phyloP scores from a whole-genome alignment of 2,888 invertebrate genomes.

The Apamea epomidion region DNA sequence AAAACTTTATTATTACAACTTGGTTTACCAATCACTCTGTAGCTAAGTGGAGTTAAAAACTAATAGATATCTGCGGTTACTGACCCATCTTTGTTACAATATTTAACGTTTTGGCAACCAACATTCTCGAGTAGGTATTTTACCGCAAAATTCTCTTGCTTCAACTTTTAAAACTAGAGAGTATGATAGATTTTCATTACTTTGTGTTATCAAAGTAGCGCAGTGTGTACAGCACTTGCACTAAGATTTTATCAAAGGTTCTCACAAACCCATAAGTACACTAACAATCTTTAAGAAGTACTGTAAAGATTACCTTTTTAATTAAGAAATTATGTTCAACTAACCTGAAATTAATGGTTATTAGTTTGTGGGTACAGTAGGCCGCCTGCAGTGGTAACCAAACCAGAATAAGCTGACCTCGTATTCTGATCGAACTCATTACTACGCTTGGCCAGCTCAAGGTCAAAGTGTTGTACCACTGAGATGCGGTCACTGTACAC shows the following conservation, averaged over 20 bases:
- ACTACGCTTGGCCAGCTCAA: not conserved
- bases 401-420: not conserved
- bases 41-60: slow-evolving; percentile 6
- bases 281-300: not conserved
- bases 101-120: not conserved
- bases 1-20: slow-evolving; percentile 30
- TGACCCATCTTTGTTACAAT: not conserved
- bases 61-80: not conserved
- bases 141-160: too few species aligned
- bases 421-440: not conserved
- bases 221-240: too few species aligned
- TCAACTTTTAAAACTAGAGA: not conserved
- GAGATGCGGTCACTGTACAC: not conserved
- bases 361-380: not conserved
- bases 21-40: not conserved
- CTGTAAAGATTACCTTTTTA: not conserved
- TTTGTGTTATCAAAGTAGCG: not conserved
- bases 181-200: not conserved
- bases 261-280: not conserved
- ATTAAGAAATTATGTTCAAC: not conserved
- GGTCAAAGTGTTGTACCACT: not conserved
- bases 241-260: not conserved
- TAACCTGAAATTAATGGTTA: not conserved
- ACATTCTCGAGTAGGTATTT: not conserved
- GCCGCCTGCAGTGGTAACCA: not conserved